Percentiles rank a stretch among this genome's conserved stretches.
phyloP scores from a whole-genome alignment of 2,113 vertebrate species.

The Pithys albifrons region DNA sequence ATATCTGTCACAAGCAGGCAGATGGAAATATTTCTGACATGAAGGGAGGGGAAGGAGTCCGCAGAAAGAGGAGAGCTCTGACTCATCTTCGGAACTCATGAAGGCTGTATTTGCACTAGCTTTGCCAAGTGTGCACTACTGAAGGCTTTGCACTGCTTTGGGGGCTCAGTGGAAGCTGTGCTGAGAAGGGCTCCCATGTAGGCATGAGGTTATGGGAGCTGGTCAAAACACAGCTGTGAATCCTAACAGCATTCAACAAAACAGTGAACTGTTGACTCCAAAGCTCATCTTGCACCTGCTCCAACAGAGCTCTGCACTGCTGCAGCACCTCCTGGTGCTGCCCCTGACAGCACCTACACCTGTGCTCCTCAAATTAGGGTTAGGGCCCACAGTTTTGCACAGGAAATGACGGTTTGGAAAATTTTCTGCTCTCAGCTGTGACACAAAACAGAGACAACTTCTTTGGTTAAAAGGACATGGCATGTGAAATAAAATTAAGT shows the following conservation, averaged over 20 bases:
- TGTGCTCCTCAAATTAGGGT: fast-evolving
- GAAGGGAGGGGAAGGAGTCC: neutral
- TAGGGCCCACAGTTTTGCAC: neutral
- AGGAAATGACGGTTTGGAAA: neutral
- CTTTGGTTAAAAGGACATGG: neutral
- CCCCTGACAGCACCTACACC: neutral
- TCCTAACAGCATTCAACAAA: neutral
- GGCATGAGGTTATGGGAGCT: neutral
- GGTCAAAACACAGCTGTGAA: constrained; percentile 29
- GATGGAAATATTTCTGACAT: neutral
- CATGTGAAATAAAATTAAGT: neutral
- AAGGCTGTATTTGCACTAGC: neutral
- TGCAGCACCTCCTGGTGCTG: neutral
- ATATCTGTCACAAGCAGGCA: neutral
- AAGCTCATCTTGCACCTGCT: neutral
- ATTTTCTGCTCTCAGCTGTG: neutral
- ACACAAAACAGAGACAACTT: neutral
- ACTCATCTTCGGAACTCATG: neutral
- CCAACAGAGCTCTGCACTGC: neutral
- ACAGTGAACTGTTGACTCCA: neutral
- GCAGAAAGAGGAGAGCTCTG: neutral
- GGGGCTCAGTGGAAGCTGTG: neutral
- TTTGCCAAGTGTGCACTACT: neutral
- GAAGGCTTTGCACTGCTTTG: neutral
- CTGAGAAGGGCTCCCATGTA: neutral